Evolutionary conservation across 2,888 invertebrate genomes (phyloP).

Genomic region (Athetis lepigone): DNA sequence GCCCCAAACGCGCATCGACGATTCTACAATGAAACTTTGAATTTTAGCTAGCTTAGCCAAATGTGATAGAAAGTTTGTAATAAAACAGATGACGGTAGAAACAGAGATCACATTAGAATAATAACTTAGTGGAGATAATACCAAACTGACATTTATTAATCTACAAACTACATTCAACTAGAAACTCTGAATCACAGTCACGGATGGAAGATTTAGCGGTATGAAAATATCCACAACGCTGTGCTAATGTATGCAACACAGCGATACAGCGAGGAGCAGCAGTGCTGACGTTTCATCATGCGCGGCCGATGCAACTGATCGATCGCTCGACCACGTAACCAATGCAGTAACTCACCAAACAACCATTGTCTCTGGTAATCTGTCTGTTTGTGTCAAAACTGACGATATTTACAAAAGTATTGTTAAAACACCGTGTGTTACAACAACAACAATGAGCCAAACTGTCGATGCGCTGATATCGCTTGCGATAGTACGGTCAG

Average conservation of each 20-base stretch:
- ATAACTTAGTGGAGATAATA: background rate
- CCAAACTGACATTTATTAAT: background rate
- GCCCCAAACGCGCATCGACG: no score
- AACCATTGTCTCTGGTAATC: conserved; percentile 23
- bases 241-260: conserved; percentile 35
- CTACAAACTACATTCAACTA: conserved; percentile 12
- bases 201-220: conserved; percentile 29
- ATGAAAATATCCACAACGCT: conserved; percentile 18
- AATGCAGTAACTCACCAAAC: conserved; percentile 18
- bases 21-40: no score
- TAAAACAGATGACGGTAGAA: background rate
- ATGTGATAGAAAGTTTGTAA: background rate
- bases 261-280: conserved; percentile 30
- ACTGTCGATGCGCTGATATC: conserved; percentile 16
- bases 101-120: no score
- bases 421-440: conserved; percentile 5
- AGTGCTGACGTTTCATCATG: conserved; percentile 41
- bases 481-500: conserved; percentile 2
- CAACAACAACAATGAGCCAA: conserved; percentile 19
- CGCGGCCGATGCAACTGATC: conserved; percentile 33
- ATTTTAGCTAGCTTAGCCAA: background rate
- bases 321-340: conserved; percentile 23
- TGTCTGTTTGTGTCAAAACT: conserved; percentile 29
- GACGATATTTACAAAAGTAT: conserved; percentile 30
- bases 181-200: conserved; percentile 28